A percentile compares a stretch with the other conserved stretches of the same genome.
Conservation (phyloP, 2,797 vertebrate species). For the Rhinophrynus dorsalis region DNA sequence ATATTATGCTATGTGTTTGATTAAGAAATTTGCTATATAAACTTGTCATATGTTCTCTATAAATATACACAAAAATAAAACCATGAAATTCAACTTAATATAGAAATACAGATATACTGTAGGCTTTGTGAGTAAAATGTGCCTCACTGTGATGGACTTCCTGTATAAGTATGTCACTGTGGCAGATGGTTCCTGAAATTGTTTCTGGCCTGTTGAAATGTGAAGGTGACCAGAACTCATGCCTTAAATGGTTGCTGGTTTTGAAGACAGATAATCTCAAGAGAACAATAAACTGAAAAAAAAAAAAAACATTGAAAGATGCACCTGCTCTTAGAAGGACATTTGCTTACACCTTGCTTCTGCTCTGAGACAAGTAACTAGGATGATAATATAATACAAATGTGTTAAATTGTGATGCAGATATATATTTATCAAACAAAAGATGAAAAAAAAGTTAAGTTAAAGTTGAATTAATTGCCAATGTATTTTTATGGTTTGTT, state of each 20-base stretch:
- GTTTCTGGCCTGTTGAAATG: slow-evolving; percentile 26
- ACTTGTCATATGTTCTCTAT: too few relatives aligned
- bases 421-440: too few relatives aligned
- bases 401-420: not conserved
- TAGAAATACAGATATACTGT: not conserved
- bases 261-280: slow-evolving; percentile 1
- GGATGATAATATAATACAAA: not conserved
- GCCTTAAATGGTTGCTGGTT: not conserved
- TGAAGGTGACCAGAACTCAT: slow-evolving; percentile 32
- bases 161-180: slow-evolving; percentile 1
- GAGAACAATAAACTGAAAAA: slow-evolving; percentile 1
- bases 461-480: too few relatives aligned
- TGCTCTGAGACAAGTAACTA: not conserved
- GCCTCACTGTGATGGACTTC: slow-evolving; percentile 1
- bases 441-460: too few relatives aligned
- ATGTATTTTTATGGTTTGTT: too few relatives aligned
- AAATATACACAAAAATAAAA: too few relatives aligned
- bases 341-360: slow-evolving; percentile 4
- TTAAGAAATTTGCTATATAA: too few relatives aligned
- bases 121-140: not conserved
- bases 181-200: slow-evolving; percentile 36
- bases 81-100: too few relatives aligned
- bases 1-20: not conserved
- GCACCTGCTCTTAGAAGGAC: slow-evolving; percentile 3
- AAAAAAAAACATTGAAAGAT: slow-evolving; percentile 5